A percentile compares a stretch with the other conserved stretches of the same genome.
Evolutionary conservation across 2,888 invertebrate genomes (phyloP).

Genomic region (Agrenia bidenticulata): DNA sequence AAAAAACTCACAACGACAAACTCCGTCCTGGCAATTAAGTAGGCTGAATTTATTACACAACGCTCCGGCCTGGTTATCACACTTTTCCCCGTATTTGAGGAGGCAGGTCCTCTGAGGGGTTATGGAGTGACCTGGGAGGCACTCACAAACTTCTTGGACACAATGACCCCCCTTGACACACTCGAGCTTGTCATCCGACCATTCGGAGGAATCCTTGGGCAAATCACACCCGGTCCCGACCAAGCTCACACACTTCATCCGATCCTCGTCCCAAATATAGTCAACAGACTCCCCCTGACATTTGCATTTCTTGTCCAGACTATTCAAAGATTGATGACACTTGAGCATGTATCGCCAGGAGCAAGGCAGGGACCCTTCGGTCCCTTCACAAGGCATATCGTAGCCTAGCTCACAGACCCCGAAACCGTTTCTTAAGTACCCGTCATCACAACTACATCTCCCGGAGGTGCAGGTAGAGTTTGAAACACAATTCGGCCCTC

Average conservation of each 20-base stretch:
- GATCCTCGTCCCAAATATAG: slow-evolving; percentile 22
- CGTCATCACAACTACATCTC: slow-evolving; percentile 21
- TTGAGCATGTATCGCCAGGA: slow-evolving; percentile 9
- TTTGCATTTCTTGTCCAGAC: no score
- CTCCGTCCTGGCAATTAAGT: slow-evolving; percentile 15
- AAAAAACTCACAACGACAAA: slow-evolving; percentile 23
- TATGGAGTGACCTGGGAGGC: slow-evolving; percentile 11
- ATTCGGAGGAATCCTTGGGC: not conserved
- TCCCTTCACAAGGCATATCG: not conserved
- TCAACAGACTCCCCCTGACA: slow-evolving; percentile 22
- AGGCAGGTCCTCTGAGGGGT: slow-evolving; percentile 18
- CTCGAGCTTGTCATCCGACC: slow-evolving; percentile 20
- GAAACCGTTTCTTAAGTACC: slow-evolving; percentile 14
- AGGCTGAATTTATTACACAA: slow-evolving; percentile 15
- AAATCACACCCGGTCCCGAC: slow-evolving; percentile 16
- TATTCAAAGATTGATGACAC: no score
- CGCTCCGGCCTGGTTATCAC: not conserved
- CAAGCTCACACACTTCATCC: slow-evolving; percentile 21
- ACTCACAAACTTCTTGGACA: slow-evolving; percentile 7
- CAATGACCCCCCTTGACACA: slow-evolving; percentile 23
- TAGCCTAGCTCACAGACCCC: slow-evolving; percentile 18
- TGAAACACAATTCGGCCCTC: slow-evolving; percentile 10
- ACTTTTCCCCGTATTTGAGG: slow-evolving; percentile 14
- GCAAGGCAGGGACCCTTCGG: slow-evolving; percentile 16
- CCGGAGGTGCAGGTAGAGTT: slow-evolving; percentile 20